Base-by-base conservation (phyloP, 2,888 invertebrate species). In the Drosophila mettleri region DNA sequence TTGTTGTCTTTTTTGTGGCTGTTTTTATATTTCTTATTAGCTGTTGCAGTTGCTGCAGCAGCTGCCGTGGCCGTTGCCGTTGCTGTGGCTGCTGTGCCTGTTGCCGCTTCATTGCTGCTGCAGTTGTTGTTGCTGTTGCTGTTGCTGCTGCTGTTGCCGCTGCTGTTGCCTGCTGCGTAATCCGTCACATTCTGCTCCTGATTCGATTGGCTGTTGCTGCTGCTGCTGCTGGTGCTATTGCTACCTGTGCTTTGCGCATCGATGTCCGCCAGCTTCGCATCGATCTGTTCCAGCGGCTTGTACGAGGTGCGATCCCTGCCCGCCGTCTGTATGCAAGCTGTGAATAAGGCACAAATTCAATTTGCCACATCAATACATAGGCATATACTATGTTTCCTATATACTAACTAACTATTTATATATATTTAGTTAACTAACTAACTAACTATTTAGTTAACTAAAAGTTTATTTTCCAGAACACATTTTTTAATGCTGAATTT, bases 301-400 rank as follows among this genome's bases (percentile, higher is more conserved):
- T 96, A 96, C 48, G 95, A 92, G 74, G 93, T 93, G 59, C 95
- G 93, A 86, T 94, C 94, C 91, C 94, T 94, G 49, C 95, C 94
- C 16, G 95, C 95, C 52, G 94, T 94, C 91, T 95, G 94, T 43
- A 95, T 93, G 89, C 96, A 96, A n/a, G 95, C 96, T 96, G 75
- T 58, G 31, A 53, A 66, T 55, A 41, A 52, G 52, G 14, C 8
- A 41, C 24, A n/a, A n/a, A n/a, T n/a, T n/a, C n/a, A n/a, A n/a
- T n/a, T n/a, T n/a, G n/a, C n/a, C n/a, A n/a, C n/a, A n/a, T n/a
- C n/a, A n/a, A n/a, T n/a, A n/a, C n/a, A n/a, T n/a, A n/a, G n/a
- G n/a, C n/a, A 29, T 29, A 29, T 8, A 29, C 1, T 29, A 6
- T 9, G 10, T 29, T 9, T 9, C n/a, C n/a, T 29, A 29, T 29